These are phyloP conservation scores for Axea sp. DNA, from an alignment of 2,888 invertebrate genomes.

Conservation along the genomic window DNA sequence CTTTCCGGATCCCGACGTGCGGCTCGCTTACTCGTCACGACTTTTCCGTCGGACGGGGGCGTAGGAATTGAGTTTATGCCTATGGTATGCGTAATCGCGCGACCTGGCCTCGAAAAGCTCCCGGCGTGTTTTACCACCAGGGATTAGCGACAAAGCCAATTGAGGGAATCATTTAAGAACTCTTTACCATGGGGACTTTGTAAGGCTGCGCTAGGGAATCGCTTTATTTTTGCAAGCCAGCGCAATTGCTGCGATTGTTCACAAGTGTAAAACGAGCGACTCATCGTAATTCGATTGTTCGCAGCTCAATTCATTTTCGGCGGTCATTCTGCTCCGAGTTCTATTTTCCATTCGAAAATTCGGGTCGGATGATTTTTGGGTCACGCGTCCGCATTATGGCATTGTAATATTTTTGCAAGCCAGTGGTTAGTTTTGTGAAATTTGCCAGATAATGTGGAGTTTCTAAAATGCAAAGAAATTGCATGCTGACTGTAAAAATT, in stretches of 20 bases:
- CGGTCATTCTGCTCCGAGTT: neutral
- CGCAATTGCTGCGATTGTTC: conserved; percentile 18
- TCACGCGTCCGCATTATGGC: neutral
- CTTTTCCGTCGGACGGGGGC: neutral
- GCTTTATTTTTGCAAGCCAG: conserved; percentile 10
- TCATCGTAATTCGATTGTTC: neutral
- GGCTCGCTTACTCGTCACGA: conserved; percentile 24
- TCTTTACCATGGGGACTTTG: conserved; percentile 16
- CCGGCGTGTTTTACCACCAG: conserved; percentile 31
- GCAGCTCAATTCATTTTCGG: neutral
- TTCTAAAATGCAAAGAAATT: too few relatives aligned
- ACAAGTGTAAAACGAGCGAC: neutral
- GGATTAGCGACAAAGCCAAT: conserved; percentile 37
- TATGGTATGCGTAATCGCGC: conserved; percentile 47
- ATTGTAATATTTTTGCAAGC: neutral
- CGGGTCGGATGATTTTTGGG: conserved; percentile 5
- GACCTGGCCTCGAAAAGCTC: conserved; percentile 58
- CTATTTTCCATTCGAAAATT: conserved; percentile 6
- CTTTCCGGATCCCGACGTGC: conserved; percentile 39
- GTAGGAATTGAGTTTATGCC: conserved; percentile 36
- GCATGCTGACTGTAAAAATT: too few relatives aligned
- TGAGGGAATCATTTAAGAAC: conserved; percentile 36
- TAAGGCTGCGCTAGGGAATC: neutral
- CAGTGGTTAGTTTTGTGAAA: too few relatives aligned
- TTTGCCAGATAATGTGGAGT: too few relatives aligned